Percentiles rank a stretch among this genome's conserved stretches.
Conservation (phyloP, 2,113 vertebrate species). For the Pipa parva region DNA sequence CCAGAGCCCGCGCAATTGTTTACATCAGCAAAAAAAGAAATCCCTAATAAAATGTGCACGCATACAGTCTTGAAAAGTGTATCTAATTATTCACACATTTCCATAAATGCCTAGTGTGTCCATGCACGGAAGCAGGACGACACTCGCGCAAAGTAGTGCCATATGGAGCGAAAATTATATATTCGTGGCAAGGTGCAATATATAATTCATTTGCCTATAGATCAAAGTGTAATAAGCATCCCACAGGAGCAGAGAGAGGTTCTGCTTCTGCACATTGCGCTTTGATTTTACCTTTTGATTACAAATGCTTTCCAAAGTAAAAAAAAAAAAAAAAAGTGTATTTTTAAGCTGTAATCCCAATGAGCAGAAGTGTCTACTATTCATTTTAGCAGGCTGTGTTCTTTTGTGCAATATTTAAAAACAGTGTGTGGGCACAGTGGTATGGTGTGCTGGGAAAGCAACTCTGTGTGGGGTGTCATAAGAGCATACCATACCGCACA, state of each 20-base stretch:
- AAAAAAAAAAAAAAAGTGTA: not conserved
- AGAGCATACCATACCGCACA: too few relatives aligned
- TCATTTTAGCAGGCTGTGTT: too few relatives aligned
- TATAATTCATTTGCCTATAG: not conserved
- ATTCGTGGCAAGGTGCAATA: not conserved
- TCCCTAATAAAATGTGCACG: too few relatives aligned
- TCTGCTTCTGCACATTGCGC: not conserved
- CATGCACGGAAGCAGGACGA: too few relatives aligned
- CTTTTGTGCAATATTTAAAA: too few relatives aligned
- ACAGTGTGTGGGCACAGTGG: too few relatives aligned
- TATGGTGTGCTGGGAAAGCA: too few relatives aligned
- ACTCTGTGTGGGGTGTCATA: too few relatives aligned
- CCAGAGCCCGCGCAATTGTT: too few relatives aligned
- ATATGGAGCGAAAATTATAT: not conserved
- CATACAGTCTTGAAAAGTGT: not conserved
- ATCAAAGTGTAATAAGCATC: not conserved
- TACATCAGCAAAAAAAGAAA: too few relatives aligned
- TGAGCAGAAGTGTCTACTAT: too few relatives aligned
- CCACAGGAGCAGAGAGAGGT: not conserved
- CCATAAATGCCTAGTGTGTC: not conserved
- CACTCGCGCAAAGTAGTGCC: not conserved
- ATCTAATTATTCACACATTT: not conserved
- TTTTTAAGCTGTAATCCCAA: not conserved
- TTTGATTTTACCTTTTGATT: not conserved
- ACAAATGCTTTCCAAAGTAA: not conserved